These are phyloP conservation scores for Ciona savignyi DNA, from an alignment of 23 tunicate genomes.

Conservation along the genomic window DNA sequence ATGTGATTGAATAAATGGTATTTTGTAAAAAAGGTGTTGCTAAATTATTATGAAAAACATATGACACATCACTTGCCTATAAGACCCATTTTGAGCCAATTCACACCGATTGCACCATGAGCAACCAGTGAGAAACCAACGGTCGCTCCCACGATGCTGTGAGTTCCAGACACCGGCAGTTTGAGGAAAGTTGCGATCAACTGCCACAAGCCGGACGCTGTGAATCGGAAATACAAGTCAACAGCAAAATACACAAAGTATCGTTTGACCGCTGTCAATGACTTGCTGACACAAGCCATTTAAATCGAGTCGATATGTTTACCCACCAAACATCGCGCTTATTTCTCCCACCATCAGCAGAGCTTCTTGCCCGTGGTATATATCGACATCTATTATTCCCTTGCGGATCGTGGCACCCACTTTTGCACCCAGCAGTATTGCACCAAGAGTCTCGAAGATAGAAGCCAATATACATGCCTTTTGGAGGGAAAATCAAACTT, in stretches of 20 bases:
- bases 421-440: constrained; percentile 86
- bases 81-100: constrained; percentile 57
- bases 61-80: constrained; percentile 30
- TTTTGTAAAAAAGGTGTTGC: background rate
- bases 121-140: constrained; percentile 96
- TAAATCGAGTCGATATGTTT: background rate
- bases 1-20: no score
- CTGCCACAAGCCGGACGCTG: constrained; percentile 93
- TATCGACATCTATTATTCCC: constrained; percentile 82
- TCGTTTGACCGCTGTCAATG: no score
- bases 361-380: constrained; percentile 39
- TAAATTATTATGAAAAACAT: background rate
- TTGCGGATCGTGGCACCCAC: constrained; percentile 98
- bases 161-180: constrained; percentile 98
- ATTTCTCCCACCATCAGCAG: constrained; percentile 85
- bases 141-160: constrained; percentile 93
- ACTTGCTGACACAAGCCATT: no score
- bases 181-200: constrained; percentile 85
- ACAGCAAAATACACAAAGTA: background rate
- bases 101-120: constrained; percentile 66
- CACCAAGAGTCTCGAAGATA: constrained; percentile 91
- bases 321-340: constrained; percentile 73
- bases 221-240: background rate
- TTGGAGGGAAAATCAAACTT: background rate
- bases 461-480: constrained; percentile 92